Percentiles rank a stretch among this genome's conserved stretches.
These are phyloP conservation scores for Exephanes ischioxanthus DNA, from an alignment of 2,888 invertebrate species.

Conservation along the genomic window DNA sequence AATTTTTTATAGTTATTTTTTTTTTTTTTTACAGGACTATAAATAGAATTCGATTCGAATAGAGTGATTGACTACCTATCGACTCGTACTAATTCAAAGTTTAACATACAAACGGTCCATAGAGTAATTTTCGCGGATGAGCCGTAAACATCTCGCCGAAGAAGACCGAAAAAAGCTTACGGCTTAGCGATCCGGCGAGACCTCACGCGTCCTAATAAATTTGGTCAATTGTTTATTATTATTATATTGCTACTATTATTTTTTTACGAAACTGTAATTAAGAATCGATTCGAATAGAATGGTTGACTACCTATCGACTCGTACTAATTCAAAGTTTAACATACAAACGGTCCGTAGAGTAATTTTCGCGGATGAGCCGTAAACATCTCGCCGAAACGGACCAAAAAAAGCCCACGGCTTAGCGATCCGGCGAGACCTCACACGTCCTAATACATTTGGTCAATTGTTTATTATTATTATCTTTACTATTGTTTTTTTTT, in stretches of 20 bases:
- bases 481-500: too few species aligned
- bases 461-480: neutral
- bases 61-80: neutral
- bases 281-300: too few species aligned
- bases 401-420: neutral
- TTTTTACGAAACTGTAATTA: too few species aligned
- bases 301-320: neutral
- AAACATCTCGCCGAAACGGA: slow-evolving; percentile 5
- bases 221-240: neutral
- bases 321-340: neutral
- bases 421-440: neutral
- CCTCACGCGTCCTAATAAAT: neutral
- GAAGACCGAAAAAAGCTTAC: neutral
- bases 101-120: neutral
- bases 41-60: too few species aligned
- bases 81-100: neutral
- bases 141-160: slow-evolving; percentile 5
- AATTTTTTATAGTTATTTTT: neutral
- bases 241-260: too few species aligned
- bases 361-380: slow-evolving; percentile 23
- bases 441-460: neutral
- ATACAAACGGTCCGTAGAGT: neutral
- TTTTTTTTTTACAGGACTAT: too few species aligned
- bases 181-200: neutral
- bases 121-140: slow-evolving; percentile 18